phyloP scores from a whole-genome alignment of 2,888 invertebrate genomes.

The Trisateles emortualis region DNA sequence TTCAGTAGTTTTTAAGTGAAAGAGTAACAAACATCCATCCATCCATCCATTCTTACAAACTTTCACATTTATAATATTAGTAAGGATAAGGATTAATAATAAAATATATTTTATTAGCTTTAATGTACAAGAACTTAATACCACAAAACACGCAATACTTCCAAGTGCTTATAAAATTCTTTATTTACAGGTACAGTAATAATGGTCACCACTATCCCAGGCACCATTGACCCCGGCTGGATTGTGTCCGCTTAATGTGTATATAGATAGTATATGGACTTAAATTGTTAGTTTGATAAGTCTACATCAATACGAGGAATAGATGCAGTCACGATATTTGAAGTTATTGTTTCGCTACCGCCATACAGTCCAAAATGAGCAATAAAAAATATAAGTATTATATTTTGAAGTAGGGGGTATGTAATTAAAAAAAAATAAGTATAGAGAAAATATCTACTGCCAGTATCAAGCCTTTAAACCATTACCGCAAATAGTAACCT shows the following conservation, averaged over 20 bases:
- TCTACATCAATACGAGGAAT: constrained; percentile 48
- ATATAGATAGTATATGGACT: constrained; percentile 71
- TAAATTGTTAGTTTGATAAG: constrained; percentile 56
- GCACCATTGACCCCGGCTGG: constrained; percentile 79
- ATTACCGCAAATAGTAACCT: constrained; percentile 48
- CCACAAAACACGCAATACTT: too few species aligned
- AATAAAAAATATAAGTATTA: constrained; percentile 44
- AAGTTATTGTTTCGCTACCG: constrained; percentile 38
- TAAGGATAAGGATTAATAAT: too few species aligned
- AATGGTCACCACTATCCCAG: constrained; percentile 76
- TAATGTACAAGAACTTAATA: too few species aligned
- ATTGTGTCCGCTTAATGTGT: constrained; percentile 58
- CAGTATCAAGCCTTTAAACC: constrained; percentile 58
- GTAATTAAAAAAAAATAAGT: constrained; percentile 31
- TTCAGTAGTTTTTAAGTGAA: too few species aligned
- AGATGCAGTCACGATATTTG: constrained; percentile 33
- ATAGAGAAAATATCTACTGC: constrained; percentile 55
- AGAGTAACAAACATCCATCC: too few species aligned
- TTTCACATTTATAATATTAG: too few species aligned
- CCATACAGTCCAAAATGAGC: constrained; percentile 44
- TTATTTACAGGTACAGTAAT: constrained; percentile 68
- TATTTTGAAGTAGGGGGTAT: constrained; percentile 38
- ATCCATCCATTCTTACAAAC: too few species aligned
- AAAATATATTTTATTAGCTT: too few species aligned
- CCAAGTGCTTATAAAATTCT: background rate